These are phyloP conservation scores for Troides aeacus DNA, from an alignment of 2,888 invertebrate species.

Conservation along the genomic window DNA sequence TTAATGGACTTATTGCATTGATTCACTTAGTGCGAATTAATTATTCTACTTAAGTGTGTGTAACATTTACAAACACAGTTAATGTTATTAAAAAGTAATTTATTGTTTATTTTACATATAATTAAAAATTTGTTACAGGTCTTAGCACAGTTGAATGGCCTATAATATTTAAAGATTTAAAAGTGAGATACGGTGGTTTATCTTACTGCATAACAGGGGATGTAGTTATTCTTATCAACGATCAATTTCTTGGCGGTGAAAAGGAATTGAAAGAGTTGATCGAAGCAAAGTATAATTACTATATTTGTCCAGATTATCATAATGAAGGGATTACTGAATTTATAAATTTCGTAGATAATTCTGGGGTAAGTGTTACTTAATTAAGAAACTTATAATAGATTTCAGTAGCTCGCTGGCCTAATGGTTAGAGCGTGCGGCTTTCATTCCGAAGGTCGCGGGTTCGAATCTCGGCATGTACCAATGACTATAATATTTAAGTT, in stretches of 20 bases:
- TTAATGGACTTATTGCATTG: too few relatives aligned
- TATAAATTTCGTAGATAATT: conserved; percentile 59
- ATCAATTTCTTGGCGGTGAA: conserved; percentile 76
- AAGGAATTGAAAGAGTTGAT: conserved; percentile 68
- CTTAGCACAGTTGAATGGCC: conserved; percentile 68
- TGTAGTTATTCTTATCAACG: conserved; percentile 74
- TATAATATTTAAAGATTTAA: conserved; percentile 54
- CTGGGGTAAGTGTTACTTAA: conserved; percentile 55
- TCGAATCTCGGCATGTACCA: too few relatives aligned
- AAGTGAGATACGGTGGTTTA: conserved; percentile 63
- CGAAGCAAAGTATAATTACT: conserved; percentile 65
- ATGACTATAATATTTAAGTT: too few relatives aligned
- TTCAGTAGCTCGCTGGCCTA: too few relatives aligned
- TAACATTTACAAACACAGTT: too few relatives aligned
- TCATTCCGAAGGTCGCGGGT: too few relatives aligned
- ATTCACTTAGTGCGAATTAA: too few relatives aligned
- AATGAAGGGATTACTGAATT: conserved; percentile 64
- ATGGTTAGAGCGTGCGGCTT: too few relatives aligned
- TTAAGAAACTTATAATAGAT: too few relatives aligned
- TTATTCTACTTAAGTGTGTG: too few relatives aligned
- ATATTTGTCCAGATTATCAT: conserved; percentile 67
- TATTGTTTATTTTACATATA: not conserved
- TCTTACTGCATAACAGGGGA: conserved; percentile 66
- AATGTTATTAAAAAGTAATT: too few relatives aligned
- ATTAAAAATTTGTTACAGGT: conserved; percentile 42